phyloP scores from a whole-genome alignment of 2,797 vertebrate species.

The Alcedo atthis region DNA sequence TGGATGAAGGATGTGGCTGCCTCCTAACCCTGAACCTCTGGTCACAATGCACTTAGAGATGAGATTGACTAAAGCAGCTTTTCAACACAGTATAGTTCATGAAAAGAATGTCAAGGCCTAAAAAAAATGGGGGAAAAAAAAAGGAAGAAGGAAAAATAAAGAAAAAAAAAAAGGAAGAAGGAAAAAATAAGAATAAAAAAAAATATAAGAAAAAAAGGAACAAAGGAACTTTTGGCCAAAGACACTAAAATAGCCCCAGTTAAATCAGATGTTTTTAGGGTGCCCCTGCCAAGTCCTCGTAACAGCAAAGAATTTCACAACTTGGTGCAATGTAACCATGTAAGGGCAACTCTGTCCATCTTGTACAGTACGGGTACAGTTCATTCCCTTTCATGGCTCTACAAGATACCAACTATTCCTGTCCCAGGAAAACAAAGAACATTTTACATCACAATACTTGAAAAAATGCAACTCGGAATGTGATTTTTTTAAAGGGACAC shows the following conservation, averaged over 20 bases:
- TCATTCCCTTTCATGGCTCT: conserved; percentile 77
- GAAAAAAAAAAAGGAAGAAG: not conserved
- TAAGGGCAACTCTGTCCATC: conserved; percentile 71
- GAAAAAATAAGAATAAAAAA: not conserved
- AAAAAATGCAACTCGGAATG: conserved; percentile 26
- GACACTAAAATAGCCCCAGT: conserved; percentile 47
- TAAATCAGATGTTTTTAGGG: conserved; percentile 46
- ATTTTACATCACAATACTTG: conserved; percentile 50
- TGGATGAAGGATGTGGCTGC: not conserved
- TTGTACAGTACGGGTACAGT: conserved; percentile 52
- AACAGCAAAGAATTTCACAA: conserved; percentile 67
- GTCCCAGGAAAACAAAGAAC: conserved; percentile 51
- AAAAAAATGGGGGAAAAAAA: not conserved
- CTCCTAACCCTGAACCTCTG: not conserved
- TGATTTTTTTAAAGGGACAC: conserved; percentile 33
- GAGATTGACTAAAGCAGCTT: not conserved
- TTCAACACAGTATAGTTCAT: not conserved
- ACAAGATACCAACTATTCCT: conserved; percentile 64
- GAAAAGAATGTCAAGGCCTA: not conserved
- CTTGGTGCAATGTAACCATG: conserved; percentile 73
- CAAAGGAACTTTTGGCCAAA: not conserved
- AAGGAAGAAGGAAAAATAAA: not conserved
- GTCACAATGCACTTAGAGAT: not conserved
- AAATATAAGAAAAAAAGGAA: not conserved
- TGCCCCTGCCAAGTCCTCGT: conserved; percentile 68